These are phyloP conservation scores for Sebastes itinus DNA, from an alignment of 2,797 vertebrate species.

Conservation along the genomic window DNA sequence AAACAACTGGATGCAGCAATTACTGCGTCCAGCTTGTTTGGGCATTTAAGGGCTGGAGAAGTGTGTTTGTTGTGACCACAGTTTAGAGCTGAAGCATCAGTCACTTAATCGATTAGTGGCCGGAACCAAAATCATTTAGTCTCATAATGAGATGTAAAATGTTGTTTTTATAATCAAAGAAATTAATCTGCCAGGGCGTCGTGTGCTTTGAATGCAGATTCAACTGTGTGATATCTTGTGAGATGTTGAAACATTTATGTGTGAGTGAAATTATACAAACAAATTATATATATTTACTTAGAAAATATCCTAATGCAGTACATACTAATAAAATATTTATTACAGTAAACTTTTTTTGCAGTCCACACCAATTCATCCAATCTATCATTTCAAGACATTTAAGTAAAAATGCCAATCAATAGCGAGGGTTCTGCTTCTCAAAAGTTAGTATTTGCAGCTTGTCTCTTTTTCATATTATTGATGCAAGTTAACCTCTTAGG, in stretches of 20 bases:
- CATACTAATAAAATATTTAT: background rate
- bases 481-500: background rate
- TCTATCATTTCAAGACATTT: background rate
- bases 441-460: background rate
- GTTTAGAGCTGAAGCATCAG: constrained; percentile 30
- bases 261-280: background rate
- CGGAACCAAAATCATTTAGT: constrained; percentile 15
- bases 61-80: background rate
- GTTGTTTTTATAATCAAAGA: constrained; percentile 3
- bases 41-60: constrained; percentile 9
- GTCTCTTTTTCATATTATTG: background rate
- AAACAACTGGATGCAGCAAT: constrained; percentile 46
- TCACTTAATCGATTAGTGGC: constrained; percentile 34
- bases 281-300: background rate
- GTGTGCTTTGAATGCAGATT: constrained; percentile 8
- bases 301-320: background rate
- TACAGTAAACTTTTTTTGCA: background rate
- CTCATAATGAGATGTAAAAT: constrained; percentile 20
- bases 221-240: background rate
- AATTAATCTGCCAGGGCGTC: background rate
- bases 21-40: constrained; percentile 7
- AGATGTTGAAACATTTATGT: background rate
- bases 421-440: background rate
- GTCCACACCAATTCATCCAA: background rate
- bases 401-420: background rate